Base-by-base conservation (phyloP, 1,140 invertebrate genomes). In the Apocrypta bakeri region DNA sequence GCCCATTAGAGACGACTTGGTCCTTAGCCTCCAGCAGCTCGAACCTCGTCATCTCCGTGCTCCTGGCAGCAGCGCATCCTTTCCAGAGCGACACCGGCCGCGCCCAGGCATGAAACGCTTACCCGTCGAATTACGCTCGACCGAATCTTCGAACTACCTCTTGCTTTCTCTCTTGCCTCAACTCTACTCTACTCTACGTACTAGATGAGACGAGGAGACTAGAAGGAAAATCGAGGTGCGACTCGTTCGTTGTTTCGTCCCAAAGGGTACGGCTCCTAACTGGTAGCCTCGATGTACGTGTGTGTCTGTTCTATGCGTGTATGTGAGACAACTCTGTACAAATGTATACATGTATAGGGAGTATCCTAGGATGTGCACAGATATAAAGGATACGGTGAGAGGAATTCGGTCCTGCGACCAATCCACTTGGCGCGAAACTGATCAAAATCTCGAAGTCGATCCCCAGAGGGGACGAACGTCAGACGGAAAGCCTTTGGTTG, bases 51-150 rank as follows among this genome's bases (percentile, higher is more conserved):
- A n/a, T 74, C 27, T 27, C 63, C 63, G 63, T 25, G 24, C 63
- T n/a, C 56, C n/a, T n/a, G 14, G 14, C 56, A 61, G 63, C 27
- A 24, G 25, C 63, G 24, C 27, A 27, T 27, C 63, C 63, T 29
- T 56, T 27, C 63, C 63, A 2, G 1, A 24, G 0, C 31, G 9
- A 8, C 42, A 4, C 27, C 33, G 42, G 12, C 24, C 29, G 17
- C 12, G 31, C 14, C 14, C 48, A n/a, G 48, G 66, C 25, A 56
- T 56, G 66, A 33, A 71, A 56, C 64, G 37, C 21, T 69, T 42
- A 79, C 69, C 42, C 66, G 68, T 79, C 27, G 77, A 79, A 79
- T 79, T 79, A 71, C 66, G 21, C 68, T 72, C 33, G 31, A 48
- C 11, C 78, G 24, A n/a, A 31, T 72, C 33, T 61, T 37, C 17